phyloP scores from a whole-genome alignment of 2,113 vertebrate genomes.

The Psammodynastes pulverulentus region DNA sequence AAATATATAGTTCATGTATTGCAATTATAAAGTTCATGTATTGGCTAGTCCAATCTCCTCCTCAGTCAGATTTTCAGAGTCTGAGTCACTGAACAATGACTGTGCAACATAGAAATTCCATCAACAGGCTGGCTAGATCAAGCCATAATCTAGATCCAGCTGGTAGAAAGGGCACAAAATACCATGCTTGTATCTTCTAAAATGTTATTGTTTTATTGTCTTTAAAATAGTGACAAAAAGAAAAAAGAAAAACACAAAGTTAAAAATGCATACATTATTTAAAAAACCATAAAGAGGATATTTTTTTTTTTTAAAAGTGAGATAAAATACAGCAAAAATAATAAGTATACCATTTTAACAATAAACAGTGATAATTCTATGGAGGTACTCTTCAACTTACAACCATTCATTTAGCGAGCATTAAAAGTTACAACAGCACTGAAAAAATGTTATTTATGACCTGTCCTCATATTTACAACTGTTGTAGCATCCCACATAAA shows the following conservation, averaged over 20 bases:
- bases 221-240: no score
- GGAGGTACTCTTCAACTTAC: not conserved
- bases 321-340: no score
- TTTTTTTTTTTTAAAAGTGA: no score
- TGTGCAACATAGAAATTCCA: not conserved
- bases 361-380: not conserved
- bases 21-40: not conserved
- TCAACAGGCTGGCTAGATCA: not conserved
- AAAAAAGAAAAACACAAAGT: no score
- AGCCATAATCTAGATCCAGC: not conserved
- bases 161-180: not conserved
- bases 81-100: not conserved
- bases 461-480: not conserved
- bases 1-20: no score
- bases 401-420: not conserved
- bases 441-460: not conserved
- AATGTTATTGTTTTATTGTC: no score
- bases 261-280: no score
- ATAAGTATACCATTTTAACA: not conserved
- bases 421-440: not conserved
- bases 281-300: no score
- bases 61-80: not conserved
- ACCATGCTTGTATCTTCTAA: constrained; percentile 72
- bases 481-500: not conserved
- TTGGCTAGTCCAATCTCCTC: not conserved